phyloP scores from a whole-genome alignment of 2,888 invertebrate genomes.

The Coremacera marginata region DNA sequence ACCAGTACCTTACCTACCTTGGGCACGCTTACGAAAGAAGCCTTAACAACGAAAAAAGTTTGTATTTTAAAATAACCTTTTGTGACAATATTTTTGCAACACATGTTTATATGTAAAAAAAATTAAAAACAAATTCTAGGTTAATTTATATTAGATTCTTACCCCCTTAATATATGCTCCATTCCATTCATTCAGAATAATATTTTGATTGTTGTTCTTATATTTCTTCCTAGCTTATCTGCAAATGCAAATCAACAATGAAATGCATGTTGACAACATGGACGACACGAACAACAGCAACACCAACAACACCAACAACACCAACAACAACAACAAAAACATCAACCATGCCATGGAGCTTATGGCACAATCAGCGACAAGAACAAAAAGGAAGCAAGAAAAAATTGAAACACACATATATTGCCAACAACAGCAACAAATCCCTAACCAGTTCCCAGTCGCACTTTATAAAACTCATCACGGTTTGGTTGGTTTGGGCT shows the following conservation, averaged over 20 bases:
- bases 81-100: too few species aligned
- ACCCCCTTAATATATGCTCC: too few species aligned
- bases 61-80: too few species aligned
- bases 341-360: slow-evolving; percentile 18
- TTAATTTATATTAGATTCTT: too few species aligned
- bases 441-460: not conserved
- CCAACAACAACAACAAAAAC: slow-evolving; percentile 32
- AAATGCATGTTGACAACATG: slow-evolving; percentile 66
- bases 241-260: slow-evolving; percentile 67
- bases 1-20: too few species aligned
- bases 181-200: not conserved
- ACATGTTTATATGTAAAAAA: too few species aligned
- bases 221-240: slow-evolving; percentile 51
- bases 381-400: slow-evolving; percentile 37
- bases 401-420: slow-evolving; percentile 44
- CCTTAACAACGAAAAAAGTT: too few species aligned
- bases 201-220: not conserved
- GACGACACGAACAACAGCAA: slow-evolving; percentile 47
- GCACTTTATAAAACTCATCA: slow-evolving; percentile 4
- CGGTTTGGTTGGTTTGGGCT: slow-evolving; percentile 39
- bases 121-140: too few species aligned
- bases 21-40: too few species aligned
- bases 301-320: slow-evolving; percentile 25
- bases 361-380: slow-evolving; percentile 13
- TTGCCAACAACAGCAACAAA: slow-evolving; percentile 38